phyloP scores from a whole-genome alignment of 64 coral and sea anemone species.

The Anthopleura sola region DNA sequence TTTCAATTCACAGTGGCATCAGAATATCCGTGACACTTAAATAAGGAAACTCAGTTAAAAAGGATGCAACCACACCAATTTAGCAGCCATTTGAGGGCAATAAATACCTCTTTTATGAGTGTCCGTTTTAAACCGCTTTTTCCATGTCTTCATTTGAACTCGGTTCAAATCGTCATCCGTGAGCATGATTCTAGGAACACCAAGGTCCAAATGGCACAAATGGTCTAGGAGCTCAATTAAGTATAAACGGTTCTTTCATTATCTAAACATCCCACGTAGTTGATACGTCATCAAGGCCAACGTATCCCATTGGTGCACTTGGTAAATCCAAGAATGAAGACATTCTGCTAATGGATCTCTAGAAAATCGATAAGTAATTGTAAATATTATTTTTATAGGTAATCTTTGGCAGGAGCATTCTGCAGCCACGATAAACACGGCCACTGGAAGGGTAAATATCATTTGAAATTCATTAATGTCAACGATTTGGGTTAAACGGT shows the following conservation, averaged over 20 bases:
- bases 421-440: not conserved
- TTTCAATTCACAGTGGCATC: no score
- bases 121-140: not conserved
- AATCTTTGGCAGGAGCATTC: not conserved
- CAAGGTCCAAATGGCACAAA: not conserved
- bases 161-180: no score
- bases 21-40: no score
- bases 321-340: not conserved
- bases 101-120: not conserved
- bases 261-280: not conserved
- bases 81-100: not conserved
- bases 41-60: no score
- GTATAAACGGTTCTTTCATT: not conserved
- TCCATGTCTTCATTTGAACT: not conserved
- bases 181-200: not conserved
- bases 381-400: not conserved
- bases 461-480: slow-evolving; percentile 3
- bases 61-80: no score
- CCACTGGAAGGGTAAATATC: not conserved
- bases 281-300: not conserved
- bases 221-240: not conserved
- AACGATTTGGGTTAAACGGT: slow-evolving; percentile 5
- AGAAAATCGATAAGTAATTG: not conserved
- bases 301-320: not conserved
- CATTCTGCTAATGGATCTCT: not conserved